These are phyloP conservation scores for Novumbra hubbsi DNA, from an alignment of 2,797 vertebrate genomes.

Conservation along the genomic window DNA sequence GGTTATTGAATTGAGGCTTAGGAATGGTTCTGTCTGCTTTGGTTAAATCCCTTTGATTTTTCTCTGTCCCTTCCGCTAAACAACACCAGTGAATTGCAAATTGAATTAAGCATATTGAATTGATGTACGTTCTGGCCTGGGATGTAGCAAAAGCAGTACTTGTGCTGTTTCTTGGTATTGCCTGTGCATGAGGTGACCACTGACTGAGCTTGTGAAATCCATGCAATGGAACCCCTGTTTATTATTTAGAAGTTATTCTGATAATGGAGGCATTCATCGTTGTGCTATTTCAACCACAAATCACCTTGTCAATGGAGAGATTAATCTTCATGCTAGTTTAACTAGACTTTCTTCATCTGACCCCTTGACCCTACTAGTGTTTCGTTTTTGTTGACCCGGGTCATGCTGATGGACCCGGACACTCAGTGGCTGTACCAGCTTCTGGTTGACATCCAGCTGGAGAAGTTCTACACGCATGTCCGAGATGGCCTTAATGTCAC, in stretches of 20 bases:
- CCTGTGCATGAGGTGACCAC: background rate
- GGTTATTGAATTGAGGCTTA: background rate
- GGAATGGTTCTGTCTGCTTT: background rate
- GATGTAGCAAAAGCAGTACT: background rate
- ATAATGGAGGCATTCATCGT: too few species aligned
- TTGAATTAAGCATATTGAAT: background rate
- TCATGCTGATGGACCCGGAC: constrained; percentile 81
- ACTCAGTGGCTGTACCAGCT: constrained; percentile 83
- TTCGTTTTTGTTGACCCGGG: constrained; percentile 33
- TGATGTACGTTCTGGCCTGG: background rate
- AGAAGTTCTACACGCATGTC: constrained; percentile 82
- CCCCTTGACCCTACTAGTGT: constrained; percentile 17
- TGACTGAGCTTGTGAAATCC: background rate
- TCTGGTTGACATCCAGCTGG: constrained; percentile 82
- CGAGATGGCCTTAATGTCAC: constrained; percentile 86
- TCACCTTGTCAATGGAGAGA: too few species aligned
- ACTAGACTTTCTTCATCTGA: background rate
- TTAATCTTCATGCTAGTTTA: background rate
- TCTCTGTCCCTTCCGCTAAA: constrained; percentile 1
- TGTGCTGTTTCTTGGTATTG: background rate
- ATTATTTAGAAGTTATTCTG: too few species aligned
- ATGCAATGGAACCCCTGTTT: too few species aligned
- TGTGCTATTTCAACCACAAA: background rate
- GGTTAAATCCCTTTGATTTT: background rate
- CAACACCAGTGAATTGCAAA: background rate